Conservation (phyloP, 2,113 vertebrate genomes). For the Ceratotherium simum region DNA sequence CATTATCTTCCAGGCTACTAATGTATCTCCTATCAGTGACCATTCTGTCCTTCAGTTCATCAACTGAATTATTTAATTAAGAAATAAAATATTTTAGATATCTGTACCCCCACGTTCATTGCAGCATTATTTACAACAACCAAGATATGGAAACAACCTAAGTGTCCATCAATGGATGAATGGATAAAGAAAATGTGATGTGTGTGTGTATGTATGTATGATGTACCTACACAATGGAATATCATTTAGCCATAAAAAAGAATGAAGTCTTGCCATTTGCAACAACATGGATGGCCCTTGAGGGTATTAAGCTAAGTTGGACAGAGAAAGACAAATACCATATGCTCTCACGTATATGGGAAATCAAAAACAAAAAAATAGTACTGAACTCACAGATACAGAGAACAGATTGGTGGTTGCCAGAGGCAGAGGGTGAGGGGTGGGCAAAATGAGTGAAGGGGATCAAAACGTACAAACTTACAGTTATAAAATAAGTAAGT, state of each 20-base stretch:
- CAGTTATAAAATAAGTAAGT: not conserved
- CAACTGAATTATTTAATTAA: not conserved
- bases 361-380: not conserved
- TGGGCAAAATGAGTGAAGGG: not conserved
- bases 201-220: not conserved
- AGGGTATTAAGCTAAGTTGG: not conserved
- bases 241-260: not conserved
- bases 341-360: not conserved
- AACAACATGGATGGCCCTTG: not conserved
- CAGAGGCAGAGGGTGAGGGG: not conserved
- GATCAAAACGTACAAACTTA: not conserved
- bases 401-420: not conserved
- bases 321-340: not conserved
- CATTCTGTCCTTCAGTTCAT: not conserved
- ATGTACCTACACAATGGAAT: not conserved
- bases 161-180: not conserved
- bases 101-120: not conserved
- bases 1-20: not conserved
- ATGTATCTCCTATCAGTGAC: not conserved
- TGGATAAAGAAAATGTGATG: not conserved
- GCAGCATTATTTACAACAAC: not conserved
- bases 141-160: not conserved
- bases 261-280: not conserved
- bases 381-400: not conserved
- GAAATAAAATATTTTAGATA: not conserved